Evolutionary conservation across 2,113 vertebrate species (phyloP).

Genomic region (Balaenoptera acutorostrata): DNA sequence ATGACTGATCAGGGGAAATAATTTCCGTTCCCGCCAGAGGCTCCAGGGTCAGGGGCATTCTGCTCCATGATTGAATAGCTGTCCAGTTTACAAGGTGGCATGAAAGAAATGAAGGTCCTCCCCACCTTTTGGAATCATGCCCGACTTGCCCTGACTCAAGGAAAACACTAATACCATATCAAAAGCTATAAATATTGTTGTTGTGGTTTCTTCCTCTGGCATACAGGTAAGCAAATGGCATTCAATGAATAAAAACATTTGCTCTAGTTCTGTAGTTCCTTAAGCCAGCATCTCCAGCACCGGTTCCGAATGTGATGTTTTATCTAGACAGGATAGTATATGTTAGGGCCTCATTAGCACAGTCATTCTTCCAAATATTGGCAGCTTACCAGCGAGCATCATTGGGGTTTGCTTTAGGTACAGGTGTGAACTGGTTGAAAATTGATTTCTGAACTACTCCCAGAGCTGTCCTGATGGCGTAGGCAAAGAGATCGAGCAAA

Average conservation of each 20-base stretch:
- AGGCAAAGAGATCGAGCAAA: neutral
- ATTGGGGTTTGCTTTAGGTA: constrained; percentile 11
- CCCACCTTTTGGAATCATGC: neutral
- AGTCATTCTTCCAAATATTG: neutral
- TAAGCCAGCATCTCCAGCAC: neutral
- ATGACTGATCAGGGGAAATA: neutral
- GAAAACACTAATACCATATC: neutral
- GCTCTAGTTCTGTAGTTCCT: neutral
- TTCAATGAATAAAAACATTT: neutral
- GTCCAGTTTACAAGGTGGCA: neutral
- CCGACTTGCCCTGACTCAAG: neutral
- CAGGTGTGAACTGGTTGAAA: constrained; percentile 34
- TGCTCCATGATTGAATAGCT: neutral
- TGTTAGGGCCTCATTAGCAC: constrained; percentile 47
- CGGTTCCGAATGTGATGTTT: neutral
- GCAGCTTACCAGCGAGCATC: constrained; percentile 20
- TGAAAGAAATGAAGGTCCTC: neutral
- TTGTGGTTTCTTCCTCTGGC: neutral
- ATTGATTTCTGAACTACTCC: constrained; percentile 41
- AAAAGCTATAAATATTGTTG: neutral
- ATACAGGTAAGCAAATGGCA: neutral
- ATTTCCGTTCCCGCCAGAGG: neutral
- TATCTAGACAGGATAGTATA: neutral
- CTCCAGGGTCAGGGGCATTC: neutral
- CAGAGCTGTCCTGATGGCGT: neutral